These are phyloP conservation scores for Aproaerema taeniolella DNA, from an alignment of 2,888 invertebrate species.

Conservation along the genomic window DNA sequence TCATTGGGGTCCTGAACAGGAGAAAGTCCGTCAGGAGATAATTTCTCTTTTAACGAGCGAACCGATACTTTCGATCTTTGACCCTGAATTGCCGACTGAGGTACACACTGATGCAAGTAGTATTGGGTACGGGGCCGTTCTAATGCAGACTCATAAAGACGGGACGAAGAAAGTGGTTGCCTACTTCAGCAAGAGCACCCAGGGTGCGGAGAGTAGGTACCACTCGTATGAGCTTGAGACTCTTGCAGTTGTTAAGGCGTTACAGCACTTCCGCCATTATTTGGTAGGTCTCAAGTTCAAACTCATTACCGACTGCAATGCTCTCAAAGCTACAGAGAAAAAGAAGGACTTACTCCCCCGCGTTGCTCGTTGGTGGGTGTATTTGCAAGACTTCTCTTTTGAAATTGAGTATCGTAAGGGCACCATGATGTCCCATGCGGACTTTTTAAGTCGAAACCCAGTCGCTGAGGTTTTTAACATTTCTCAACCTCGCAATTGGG, in stretches of 20 bases:
- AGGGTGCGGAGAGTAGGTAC: conserved; percentile 20
- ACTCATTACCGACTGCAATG: conserved; percentile 31
- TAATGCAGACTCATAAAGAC: conserved; percentile 4
- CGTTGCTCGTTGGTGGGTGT: conserved; percentile 33
- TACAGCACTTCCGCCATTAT: conserved; percentile 23
- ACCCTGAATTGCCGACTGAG: conserved; percentile 15
- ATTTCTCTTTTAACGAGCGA: conserved; percentile 14
- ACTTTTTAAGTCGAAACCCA: conserved; percentile 3
- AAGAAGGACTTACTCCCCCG: conserved; percentile 31
- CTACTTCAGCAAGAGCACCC: conserved; percentile 20
- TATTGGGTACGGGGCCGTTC: conserved; percentile 16
- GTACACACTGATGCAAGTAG: conserved; percentile 20
- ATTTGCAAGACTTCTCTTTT: conserved; percentile 26
- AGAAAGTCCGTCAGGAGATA: conserved; percentile 13
- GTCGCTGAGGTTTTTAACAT: conserved; percentile 7
- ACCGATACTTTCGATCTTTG: conserved; percentile 17
- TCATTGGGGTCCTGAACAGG: conserved; percentile 14
- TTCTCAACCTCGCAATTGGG: conserved; percentile 19
- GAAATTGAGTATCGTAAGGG: conserved; percentile 22
- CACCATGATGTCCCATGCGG: conserved; percentile 2
- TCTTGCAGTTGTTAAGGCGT: conserved; percentile 20
- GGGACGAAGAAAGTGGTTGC: conserved; percentile 8
- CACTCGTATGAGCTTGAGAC: conserved; percentile 22
- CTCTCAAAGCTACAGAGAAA: conserved; percentile 26
- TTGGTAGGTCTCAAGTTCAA: conserved; percentile 14